These are phyloP conservation scores for Orbicella faveolata DNA, from an alignment of 64 coral and sea anemone genomes.

Conservation along the genomic window DNA sequence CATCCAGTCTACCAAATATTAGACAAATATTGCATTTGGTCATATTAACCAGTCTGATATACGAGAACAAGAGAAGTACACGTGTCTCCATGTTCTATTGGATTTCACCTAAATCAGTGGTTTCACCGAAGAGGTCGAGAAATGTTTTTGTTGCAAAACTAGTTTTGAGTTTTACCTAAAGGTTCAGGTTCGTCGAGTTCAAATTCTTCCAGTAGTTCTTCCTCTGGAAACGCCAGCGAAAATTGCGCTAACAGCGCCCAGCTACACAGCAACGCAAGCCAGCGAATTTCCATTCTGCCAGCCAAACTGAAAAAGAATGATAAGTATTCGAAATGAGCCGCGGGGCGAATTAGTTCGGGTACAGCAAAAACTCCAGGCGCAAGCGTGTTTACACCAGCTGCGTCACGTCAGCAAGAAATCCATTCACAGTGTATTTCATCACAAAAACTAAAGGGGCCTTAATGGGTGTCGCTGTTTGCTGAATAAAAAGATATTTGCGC, in stretches of 20 bases:
- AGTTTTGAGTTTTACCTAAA: neutral
- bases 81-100: too few relatives aligned
- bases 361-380: neutral
- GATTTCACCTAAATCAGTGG: too few relatives aligned
- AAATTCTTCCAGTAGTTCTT: neutral
- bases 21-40: too few relatives aligned
- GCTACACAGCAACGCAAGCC: neutral
- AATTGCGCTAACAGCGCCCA: neutral
- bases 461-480: conserved; percentile 24
- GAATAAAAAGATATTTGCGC: conserved; percentile 6
- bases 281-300: conserved; percentile 36
- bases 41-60: too few relatives aligned
- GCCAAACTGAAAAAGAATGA: conserved; percentile 23
- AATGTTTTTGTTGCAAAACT: too few relatives aligned
- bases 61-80: too few relatives aligned
- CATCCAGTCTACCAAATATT: too few relatives aligned
- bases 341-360: neutral
- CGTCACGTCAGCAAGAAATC: neutral
- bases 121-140: neutral
- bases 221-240: conserved; percentile 6
- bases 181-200: neutral
- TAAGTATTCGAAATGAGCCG: neutral
- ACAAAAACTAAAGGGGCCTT: neutral
- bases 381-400: conserved; percentile 10
- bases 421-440: neutral